Evolutionary conservation across 2,888 invertebrate species (phyloP).

Genomic region (Drosophila mimica): DNA sequence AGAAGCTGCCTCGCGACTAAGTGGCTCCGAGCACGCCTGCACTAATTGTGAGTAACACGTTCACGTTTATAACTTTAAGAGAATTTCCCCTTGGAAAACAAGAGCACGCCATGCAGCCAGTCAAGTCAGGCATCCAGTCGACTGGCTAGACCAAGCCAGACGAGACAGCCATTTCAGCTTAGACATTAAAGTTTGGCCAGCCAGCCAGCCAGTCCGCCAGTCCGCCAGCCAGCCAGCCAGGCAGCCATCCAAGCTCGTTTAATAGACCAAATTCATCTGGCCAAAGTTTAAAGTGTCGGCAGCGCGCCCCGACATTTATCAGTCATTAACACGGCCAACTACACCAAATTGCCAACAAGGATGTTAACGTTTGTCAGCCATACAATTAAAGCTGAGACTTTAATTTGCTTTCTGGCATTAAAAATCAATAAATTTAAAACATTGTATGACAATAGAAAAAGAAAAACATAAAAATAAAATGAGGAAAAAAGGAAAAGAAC

Average conservation of each 20-base stretch:
- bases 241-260: constrained; percentile 43
- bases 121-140: constrained; percentile 55
- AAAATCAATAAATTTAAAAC: constrained; percentile 81
- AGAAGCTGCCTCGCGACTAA: constrained; percentile 51
- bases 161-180: constrained; percentile 56
- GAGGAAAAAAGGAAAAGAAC: constrained; percentile 23
- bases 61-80: constrained; percentile 77
- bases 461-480: constrained; percentile 24
- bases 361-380: constrained; percentile 1
- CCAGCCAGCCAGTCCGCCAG: constrained; percentile 1
- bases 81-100: constrained; percentile 63
- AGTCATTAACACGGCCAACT: constrained; percentile 77
- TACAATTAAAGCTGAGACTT: constrained; percentile 69
- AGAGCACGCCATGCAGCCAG: constrained; percentile 9
- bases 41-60: constrained; percentile 80
- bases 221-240: constrained; percentile 13
- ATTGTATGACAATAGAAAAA: constrained; percentile 50
- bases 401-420: constrained; percentile 53
- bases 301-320: constrained; percentile 64
- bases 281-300: constrained; percentile 73
- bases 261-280: constrained; percentile 75
- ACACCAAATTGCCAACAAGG: constrained; percentile 29
- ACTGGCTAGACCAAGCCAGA: constrained; percentile 60
- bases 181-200: constrained; percentile 77
- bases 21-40: constrained; percentile 62